Evolutionary conservation across 2,888 invertebrate genomes (phyloP).

Genomic region (Polylopha cassiicola): DNA sequence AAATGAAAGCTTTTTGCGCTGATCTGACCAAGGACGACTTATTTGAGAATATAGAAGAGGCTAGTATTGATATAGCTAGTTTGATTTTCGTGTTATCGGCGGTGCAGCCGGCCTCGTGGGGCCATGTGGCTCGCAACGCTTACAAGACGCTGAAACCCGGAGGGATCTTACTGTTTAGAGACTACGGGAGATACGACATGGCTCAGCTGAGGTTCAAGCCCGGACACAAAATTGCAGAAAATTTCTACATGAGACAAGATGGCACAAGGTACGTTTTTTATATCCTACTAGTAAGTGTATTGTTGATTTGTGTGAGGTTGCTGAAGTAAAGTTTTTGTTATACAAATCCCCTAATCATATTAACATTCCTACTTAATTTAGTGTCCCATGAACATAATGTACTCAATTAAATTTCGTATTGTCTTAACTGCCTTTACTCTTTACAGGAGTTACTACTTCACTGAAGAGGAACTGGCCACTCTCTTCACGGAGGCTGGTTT

Average conservation of each 20-base stretch:
- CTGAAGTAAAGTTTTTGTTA: no score
- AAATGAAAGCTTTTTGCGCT: constrained; percentile 87
- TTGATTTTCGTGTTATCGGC: constrained; percentile 97
- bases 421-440: no score
- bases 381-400: no score
- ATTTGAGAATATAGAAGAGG: constrained; percentile 67
- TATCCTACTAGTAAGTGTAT: neutral
- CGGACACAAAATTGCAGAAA: constrained; percentile 93
- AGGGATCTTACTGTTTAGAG: constrained; percentile 90
- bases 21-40: constrained; percentile 87
- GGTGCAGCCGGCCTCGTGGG: constrained; percentile 91
- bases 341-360: no score
- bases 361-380: no score
- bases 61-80: constrained; percentile 86
- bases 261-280: constrained; percentile 85
- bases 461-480: constrained; percentile 80
- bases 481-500: constrained; percentile 85
- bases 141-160: constrained; percentile 81
- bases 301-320: neutral
- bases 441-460: constrained; percentile 88
- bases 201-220: constrained; percentile 95
- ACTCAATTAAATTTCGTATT: no score
- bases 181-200: constrained; percentile 97
- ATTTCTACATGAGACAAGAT: constrained; percentile 97
- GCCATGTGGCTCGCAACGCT: constrained; percentile 79